These are phyloP conservation scores for Pelagia noctiluca DNA, from an alignment of 30 jellyfish, hydroid and myxozoan genomes.

Conservation along the genomic window DNA sequence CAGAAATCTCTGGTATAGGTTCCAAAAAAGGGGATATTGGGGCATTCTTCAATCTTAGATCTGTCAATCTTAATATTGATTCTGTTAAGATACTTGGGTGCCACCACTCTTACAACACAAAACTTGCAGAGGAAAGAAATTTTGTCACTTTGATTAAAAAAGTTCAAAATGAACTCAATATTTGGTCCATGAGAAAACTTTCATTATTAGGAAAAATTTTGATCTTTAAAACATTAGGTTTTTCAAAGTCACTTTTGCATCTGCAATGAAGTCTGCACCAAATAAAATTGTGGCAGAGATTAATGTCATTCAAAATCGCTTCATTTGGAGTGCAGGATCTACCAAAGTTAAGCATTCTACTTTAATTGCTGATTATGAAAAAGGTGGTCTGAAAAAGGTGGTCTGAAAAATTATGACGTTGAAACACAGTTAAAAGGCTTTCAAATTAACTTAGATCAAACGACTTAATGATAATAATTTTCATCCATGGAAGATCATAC, in stretches of 20 bases:
- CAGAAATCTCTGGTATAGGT: too few relatives aligned
- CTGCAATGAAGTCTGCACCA: conserved; percentile 4
- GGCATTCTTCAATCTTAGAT: too few relatives aligned
- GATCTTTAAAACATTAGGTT: background rate
- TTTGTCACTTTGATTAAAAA: background rate
- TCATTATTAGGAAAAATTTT: background rate
- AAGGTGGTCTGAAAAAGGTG: background rate
- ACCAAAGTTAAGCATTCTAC: conserved; percentile 1
- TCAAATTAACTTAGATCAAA: background rate
- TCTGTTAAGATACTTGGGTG: too few relatives aligned
- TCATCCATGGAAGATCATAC: conserved; percentile 1
- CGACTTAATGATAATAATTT: background rate
- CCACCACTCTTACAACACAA: conserved; percentile 1
- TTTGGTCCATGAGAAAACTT: background rate
- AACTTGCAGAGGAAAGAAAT: conserved; percentile 3
- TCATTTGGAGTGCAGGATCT: conserved; percentile 6
- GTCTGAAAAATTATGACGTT: background rate
- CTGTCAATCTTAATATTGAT: too few relatives aligned
- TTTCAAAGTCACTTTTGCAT: background rate
- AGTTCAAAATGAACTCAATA: background rate
- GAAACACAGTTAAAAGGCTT: conserved; percentile 2
- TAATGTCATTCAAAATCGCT: background rate
- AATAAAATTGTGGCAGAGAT: background rate
- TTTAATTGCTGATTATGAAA: background rate
- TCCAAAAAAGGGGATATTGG: too few relatives aligned